Base-by-base conservation (phyloP, 2,888 invertebrate genomes). In the Diadegma fenestrale region DNA sequence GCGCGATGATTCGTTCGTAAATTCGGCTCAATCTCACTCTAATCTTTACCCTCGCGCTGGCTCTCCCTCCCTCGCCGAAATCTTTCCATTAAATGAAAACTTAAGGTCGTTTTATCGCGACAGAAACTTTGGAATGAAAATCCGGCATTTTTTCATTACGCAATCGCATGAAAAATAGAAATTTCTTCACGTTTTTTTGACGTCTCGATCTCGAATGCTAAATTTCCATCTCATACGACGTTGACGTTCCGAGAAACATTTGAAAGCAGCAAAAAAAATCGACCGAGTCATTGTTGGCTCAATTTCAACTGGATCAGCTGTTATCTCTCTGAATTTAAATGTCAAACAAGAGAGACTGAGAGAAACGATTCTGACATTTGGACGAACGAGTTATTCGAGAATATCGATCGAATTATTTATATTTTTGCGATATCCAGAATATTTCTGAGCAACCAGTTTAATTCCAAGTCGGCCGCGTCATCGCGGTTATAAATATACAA, bases 1-100 rank as follows among this genome's bases (percentile, higher is more conserved):
- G 14, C 30, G 12, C 30, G 37, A 41, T 19, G 37, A 41, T 19
- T 14, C 48, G 51, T 72, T 48, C 12, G 54, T 72, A 48, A 33
- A 51, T 51, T 30, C 37, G 58, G 58, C 58, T 58, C 58, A 58
- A 58, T 58, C 58, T 58, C 58, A 14, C 58, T 58, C 5, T 26
- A 58, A 58, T 58, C 26, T 26, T 54, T 58, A 48, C 17, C 4
- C 26, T 26, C 14, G 2, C 37, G n/a, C 6, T 7, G 14, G 1
- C 58, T 5, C 58, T 26, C 5, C 26, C 5, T 8, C 12, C 12
- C 58, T 58, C 6, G 10, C 7, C 37, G 8, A 8, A 1, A 37
- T 58, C 26, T 26, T 58, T 14, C 58, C 14, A 58, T 58, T 14
- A 26, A 26, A 26, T 58, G 22, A 58, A 58, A 26, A 22, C 58